phyloP scores from a whole-genome alignment of 2,113 vertebrate species.

The Balaeniceps rex region DNA sequence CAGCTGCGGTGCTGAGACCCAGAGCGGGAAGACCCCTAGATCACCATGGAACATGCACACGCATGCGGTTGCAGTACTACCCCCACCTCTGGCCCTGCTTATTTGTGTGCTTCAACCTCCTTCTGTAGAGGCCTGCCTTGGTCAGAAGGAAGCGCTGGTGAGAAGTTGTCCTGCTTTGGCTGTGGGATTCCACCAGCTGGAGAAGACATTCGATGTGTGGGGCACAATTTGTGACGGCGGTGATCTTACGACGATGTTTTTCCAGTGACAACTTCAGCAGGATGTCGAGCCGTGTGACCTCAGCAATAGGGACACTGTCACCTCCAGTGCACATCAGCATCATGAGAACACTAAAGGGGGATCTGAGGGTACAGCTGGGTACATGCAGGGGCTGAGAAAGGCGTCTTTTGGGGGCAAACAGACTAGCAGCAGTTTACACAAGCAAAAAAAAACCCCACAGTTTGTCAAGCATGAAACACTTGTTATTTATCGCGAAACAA shows the following conservation, averaged over 20 bases:
- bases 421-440: background rate
- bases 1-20: background rate
- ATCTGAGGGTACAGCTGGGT: background rate
- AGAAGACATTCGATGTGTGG: background rate
- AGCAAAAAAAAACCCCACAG: too few relatives aligned
- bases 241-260: background rate
- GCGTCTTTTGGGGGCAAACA: background rate
- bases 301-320: background rate
- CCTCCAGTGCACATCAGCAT: background rate
- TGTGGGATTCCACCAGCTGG: background rate
- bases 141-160: fast-evolving
- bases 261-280: background rate
- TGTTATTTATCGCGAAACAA: background rate
- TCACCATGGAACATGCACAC: fast-evolving
- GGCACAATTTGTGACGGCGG: background rate
- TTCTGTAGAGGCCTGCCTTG: background rate
- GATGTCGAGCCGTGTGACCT: too few relatives aligned
- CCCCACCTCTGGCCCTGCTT: background rate
- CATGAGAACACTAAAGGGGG: background rate
- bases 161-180: background rate
- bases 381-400: background rate
- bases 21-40: background rate
- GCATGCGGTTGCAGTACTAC: fast-evolving
- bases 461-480: background rate
- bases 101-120: background rate